Percentiles rank a stretch among this genome's conserved stretches.
phyloP scores from a whole-genome alignment of 64 coral and sea anemone genomes.

The Acropora yongei region DNA sequence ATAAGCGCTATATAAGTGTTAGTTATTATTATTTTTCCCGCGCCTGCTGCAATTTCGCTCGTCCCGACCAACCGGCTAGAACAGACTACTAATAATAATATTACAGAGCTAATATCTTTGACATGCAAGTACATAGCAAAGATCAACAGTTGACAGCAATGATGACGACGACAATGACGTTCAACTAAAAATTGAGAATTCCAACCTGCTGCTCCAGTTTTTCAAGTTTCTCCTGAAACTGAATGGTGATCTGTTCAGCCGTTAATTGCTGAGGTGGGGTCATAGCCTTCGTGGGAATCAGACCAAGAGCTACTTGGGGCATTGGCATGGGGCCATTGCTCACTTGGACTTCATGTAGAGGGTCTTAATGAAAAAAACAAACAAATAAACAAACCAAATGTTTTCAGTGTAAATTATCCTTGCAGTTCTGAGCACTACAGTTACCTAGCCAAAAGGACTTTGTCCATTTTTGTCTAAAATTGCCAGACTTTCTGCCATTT shows the following conservation, averaged over 20 bases:
- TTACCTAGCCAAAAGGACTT: too few relatives aligned
- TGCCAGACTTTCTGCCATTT: background rate
- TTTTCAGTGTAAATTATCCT: background rate
- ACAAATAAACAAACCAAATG: background rate
- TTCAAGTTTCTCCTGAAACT: slow-evolving; percentile 82
- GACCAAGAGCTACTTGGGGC: slow-evolving; percentile 79
- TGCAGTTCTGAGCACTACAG: too few relatives aligned
- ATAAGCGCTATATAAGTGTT: too few relatives aligned
- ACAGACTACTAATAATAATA: too few relatives aligned
- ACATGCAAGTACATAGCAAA: too few relatives aligned
- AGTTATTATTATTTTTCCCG: too few relatives aligned
- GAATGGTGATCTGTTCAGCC: slow-evolving; percentile 42
- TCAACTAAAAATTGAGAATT: background rate
- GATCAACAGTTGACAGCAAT: background rate
- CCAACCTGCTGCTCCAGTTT: slow-evolving; percentile 71
- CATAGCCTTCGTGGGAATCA: slow-evolving; percentile 62
- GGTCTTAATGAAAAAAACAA: slow-evolving; percentile 12
- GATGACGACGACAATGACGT: background rate
- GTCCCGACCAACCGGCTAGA: too few relatives aligned
- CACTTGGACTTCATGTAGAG: slow-evolving; percentile 39
- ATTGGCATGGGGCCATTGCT: slow-evolving; percentile 2
- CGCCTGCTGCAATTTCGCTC: too few relatives aligned
- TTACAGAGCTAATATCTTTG: too few relatives aligned
- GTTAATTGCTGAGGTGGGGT: background rate
- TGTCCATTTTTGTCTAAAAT: background rate